Conservation (phyloP, 37 sponge, comb jelly and placozoan genomes). For the Halisarca cf. caerulea region DNA sequence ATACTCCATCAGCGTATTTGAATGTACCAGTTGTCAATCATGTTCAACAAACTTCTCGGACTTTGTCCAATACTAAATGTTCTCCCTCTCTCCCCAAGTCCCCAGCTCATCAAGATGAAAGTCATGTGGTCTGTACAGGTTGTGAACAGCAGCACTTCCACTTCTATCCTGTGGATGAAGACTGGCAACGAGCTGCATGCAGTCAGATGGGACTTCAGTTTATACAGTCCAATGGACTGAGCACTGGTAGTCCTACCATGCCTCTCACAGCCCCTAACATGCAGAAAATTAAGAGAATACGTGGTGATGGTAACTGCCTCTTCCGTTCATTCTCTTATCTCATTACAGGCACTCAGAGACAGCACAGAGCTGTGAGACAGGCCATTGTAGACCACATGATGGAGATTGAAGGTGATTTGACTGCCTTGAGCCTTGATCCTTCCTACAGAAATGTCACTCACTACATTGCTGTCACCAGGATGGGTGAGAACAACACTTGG, state of each 20-base stretch:
- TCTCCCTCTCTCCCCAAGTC: too few species aligned
- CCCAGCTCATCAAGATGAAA: too few species aligned
- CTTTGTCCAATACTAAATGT: too few species aligned
- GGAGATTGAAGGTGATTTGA: neutral
- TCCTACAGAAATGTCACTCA: neutral
- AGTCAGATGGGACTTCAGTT: neutral
- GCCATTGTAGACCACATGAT: slow-evolving; percentile 22
- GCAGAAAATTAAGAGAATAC: neutral
- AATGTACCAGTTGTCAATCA: neutral
- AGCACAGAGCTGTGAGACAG: neutral
- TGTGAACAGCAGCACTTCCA: neutral
- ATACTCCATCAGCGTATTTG: neutral
- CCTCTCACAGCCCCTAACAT: neutral
- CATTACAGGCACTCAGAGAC: slow-evolving; percentile 1
- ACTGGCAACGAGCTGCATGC: slow-evolving; percentile 39
- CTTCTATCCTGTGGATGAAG: slow-evolving; percentile 30
- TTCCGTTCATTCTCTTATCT: slow-evolving; percentile 27
- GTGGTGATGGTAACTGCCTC: slow-evolving; percentile 41
- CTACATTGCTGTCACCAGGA: neutral
- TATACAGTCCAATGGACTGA: neutral
- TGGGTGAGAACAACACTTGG: slow-evolving; percentile 7
- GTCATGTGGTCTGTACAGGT: too few species aligned
- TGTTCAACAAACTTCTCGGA: neutral
- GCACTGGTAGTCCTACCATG: slow-evolving; percentile 20
- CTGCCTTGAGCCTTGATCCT: neutral